A percentile compares a stretch with the other conserved stretches of the same genome.
These are phyloP conservation scores for Orius insidiosus DNA, from an alignment of 1,140 invertebrate species.

Conservation along the genomic window DNA sequence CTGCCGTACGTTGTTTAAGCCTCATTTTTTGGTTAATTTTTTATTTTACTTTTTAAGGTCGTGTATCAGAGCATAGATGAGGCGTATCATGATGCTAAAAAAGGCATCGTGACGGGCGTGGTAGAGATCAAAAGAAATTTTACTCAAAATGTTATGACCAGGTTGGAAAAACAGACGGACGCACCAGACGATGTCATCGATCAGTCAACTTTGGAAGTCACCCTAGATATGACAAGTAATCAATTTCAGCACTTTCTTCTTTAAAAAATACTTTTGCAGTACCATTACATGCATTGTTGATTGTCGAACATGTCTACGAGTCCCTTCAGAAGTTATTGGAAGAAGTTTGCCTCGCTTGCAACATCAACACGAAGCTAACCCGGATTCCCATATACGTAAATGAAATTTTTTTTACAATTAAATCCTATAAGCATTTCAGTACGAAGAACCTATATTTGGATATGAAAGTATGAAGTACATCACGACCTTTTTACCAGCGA, in stretches of 20 bases:
- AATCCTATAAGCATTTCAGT: no score
- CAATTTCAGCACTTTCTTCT: not conserved
- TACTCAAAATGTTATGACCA: not conserved
- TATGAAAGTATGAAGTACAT: no score
- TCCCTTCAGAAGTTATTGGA: slow-evolving; percentile 1
- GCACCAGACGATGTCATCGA: not conserved
- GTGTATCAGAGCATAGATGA: not conserved
- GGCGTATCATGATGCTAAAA: not conserved
- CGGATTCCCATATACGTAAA: slow-evolving; percentile 3
- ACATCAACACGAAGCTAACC: not conserved
- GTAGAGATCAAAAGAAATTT: slow-evolving; percentile 1
- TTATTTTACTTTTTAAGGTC: not conserved
- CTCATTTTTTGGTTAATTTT: no score
- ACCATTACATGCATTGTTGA: no score
- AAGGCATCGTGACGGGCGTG: not conserved
- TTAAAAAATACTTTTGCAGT: no score
- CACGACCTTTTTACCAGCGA: no score
- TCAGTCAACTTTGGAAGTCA: not conserved
- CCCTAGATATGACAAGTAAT: slow-evolving; percentile 4
- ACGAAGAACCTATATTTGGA: no score
- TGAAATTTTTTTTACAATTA: not conserved
- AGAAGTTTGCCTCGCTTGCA: slow-evolving; percentile 1
- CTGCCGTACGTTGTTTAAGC: no score
- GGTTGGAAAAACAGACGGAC: slow-evolving; percentile 5
- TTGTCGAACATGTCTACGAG: not conserved